Conservation (phyloP, 2,797 vertebrate genomes). For the Arremon brunneinucha region DNA sequence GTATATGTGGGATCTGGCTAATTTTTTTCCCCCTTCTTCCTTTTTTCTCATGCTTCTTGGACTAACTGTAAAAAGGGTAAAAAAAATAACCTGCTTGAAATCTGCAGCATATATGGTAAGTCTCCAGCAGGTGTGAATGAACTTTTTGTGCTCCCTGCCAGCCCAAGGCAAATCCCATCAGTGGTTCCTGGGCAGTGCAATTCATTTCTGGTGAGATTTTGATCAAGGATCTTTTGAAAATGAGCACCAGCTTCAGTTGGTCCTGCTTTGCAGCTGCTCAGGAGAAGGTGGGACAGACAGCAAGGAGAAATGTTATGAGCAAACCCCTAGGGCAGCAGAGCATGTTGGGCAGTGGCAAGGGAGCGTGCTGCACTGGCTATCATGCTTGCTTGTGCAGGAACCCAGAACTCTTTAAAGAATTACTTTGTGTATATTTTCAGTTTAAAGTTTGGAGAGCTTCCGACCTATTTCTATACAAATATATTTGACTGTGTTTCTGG, state of each 20-base stretch:
- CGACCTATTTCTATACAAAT: not conserved
- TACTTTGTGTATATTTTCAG: not conserved
- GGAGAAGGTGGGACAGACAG: not conserved
- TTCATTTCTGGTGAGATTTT: not conserved
- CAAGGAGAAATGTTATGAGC: not conserved
- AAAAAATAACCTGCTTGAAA: not conserved
- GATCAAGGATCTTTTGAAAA: not conserved
- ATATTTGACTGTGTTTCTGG: not conserved
- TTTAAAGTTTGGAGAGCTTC: not conserved
- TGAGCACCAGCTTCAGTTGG: not conserved
- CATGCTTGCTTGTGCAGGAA: fast-evolving
- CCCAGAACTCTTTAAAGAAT: not conserved
- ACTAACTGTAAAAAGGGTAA: not conserved
- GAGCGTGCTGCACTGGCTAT: fast-evolving
- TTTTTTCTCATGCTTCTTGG: fast-evolving
- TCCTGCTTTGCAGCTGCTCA: not conserved
- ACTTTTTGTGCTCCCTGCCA: not conserved
- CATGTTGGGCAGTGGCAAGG: fast-evolving
- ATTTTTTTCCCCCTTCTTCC: not conserved
- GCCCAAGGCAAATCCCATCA: fast-evolving
- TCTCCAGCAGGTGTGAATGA: not conserved
- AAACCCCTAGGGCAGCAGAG: not conserved
- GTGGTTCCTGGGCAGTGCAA: not conserved
- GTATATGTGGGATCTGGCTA: not conserved
- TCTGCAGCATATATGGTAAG: not conserved